Evolutionary conservation across 1,140 invertebrate genomes (phyloP), one percentile per base, ranked within the genome.

Genomic region (Pseudobourletiella spinata): DNA sequence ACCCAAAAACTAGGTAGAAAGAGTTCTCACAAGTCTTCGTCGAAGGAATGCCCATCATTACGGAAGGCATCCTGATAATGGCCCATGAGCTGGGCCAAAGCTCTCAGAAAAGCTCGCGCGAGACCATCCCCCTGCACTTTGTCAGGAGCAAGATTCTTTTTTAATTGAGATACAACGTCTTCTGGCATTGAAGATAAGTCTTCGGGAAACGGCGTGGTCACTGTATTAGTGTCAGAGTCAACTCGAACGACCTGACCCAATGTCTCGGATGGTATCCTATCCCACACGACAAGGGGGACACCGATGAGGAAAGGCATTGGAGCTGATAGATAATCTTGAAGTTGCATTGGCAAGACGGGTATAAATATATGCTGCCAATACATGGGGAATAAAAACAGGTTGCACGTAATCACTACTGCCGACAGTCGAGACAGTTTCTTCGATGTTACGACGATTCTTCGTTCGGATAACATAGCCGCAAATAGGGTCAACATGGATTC

Each of bases 331-430:
- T 95, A 95, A 76, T 96, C 93, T 60, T 89, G 84, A 35, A 97
- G 80, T 69, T 86, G 83, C 70, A 84, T 79, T 18, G 94, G 93
- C 64, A 98, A 74, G 65, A 95, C 86, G 28, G 95, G 93, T 75
- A 98, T 97, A 73, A 91, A 97, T 72, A 98, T 91, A 72, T 97
- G 92, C 75, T 98, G 94, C 94, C 95, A 98, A 67, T 87, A 86
- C 91, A 98, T 95, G 3, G 95, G 95, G 77, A 95, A 97, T 28
- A 98, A 83, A 29, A 96, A 82, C 60, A 89, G 84, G 74, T 94
- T 94, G 6, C 91, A 89, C 3, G 93, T 91, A 76, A 96, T 91
- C 18, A 97, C 88, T 72, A 93, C 95, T 1, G 92, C 89, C 64
- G 90, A 92, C 43, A 98, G 77, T 60, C 89, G 80, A 69, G 86